Evolutionary conservation across 2,113 vertebrate species (phyloP), one percentile per base, ranked within the genome.

Genomic region (Grus americana): DNA sequence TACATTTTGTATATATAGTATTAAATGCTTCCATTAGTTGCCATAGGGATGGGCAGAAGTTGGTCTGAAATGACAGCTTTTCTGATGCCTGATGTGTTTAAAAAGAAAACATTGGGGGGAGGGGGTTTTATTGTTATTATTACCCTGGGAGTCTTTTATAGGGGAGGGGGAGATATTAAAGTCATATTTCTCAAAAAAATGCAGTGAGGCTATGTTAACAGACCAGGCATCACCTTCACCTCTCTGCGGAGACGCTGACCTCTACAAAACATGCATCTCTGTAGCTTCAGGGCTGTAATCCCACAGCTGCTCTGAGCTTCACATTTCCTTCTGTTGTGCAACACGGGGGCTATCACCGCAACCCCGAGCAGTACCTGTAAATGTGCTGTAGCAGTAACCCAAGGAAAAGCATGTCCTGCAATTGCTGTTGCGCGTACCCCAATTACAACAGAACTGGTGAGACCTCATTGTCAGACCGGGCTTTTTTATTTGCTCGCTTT

Each of bases 41-140:
- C 98, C 98, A 98, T 98, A 98, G 98, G 97, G 93, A 98, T 98
- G 95, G 97, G 97, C 97, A 97, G 92, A 98, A 97, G 97, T 97
- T 97, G 97, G 97, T 96, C 96, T 98, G 97, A 98, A 98, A 97
- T 97, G 96, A 96, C 95, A 96, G 93, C 79, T 98, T 95, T 96
- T 97, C 87, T 97, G 90, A 96, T 97, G 92, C 92, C 97, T 95
- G 82, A 96, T 95, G 92, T 95, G 94, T 97, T 96, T 79, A 95
- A 97, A 95, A 97, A 87, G 92, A 97, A 97, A 97, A 97, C 93
- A 95, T 47, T 55, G 80, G 8, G 34, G 65, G 90, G 70, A 52
- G 92, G 76, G 46, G 2, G 21, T 84, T 93, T 97, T 95, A 87
- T 97, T 93, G 90, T 98, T 96, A 81, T 89, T 78, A 58, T 86